Evolutionary conservation across 1,140 invertebrate genomes (phyloP).

Genomic region (Trichogramma pretiosum): DNA sequence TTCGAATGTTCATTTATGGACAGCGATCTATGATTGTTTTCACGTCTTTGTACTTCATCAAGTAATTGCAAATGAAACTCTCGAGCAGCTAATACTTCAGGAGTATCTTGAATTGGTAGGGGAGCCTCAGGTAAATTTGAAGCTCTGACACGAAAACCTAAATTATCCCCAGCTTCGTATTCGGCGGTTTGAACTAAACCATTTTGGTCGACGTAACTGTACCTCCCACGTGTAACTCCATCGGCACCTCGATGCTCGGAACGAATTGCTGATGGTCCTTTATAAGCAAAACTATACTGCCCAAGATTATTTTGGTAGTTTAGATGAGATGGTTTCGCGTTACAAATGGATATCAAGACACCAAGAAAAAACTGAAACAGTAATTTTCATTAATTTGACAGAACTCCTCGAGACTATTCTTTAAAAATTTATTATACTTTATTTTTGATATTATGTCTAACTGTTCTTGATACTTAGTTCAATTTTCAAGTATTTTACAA

Average conservation of each 20-base stretch:
- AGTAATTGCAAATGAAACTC: conserved; percentile 29
- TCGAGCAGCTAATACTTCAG: conserved; percentile 32
- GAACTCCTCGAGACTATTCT: too few relatives aligned
- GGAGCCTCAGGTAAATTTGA: conserved; percentile 46
- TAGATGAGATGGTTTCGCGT: conserved; percentile 24
- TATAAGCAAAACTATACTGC: conserved; percentile 49
- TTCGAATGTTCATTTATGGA: conserved; percentile 3
- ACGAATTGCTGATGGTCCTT: conserved; percentile 41
- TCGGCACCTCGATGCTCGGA: conserved; percentile 38
- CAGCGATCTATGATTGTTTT: conserved; percentile 10
- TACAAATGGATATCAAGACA: conserved; percentile 6
- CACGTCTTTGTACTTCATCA: conserved; percentile 17
- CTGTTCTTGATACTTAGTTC: too few relatives aligned
- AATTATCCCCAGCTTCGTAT: conserved; percentile 32
- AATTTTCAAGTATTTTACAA: too few relatives aligned
- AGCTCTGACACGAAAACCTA: conserved; percentile 47
- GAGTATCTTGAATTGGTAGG: conserved; percentile 32
- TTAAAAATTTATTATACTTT: too few relatives aligned
- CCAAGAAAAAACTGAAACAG: not conserved
- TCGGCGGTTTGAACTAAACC: conserved; percentile 42
- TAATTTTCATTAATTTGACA: too few relatives aligned
- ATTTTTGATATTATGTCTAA: too few relatives aligned
- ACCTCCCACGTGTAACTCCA: conserved; percentile 34
- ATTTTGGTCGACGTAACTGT: conserved; percentile 47
- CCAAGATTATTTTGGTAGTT: conserved; percentile 46